Conservation (phyloP, 1,140 invertebrate genomes). For the Phocides pigmalion region DNA sequence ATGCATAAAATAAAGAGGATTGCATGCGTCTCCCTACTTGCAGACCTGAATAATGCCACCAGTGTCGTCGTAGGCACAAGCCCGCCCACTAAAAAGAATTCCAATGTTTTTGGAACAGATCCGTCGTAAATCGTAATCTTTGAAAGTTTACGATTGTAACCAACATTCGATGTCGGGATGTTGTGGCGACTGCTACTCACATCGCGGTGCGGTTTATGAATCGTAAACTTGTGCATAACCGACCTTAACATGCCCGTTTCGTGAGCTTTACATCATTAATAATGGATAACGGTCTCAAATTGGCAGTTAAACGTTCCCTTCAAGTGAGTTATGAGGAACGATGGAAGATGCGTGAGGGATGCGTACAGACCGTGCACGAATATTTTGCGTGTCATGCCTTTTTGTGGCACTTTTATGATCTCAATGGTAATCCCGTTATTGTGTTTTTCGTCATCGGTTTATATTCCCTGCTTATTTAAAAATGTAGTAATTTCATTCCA, state of each 20-base stretch:
- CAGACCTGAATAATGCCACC: no score
- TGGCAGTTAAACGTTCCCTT: slow-evolving; percentile 50
- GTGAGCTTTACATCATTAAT: slow-evolving; percentile 58
- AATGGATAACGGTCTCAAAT: slow-evolving; percentile 58
- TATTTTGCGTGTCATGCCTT: slow-evolving; percentile 3
- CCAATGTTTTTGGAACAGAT: slow-evolving; percentile 11
- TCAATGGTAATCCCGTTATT: background rate
- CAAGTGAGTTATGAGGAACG: slow-evolving; percentile 33
- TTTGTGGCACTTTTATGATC: slow-evolving; percentile 16
- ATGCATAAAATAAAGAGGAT: no score
- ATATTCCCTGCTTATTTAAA: no score
- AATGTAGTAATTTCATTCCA: no score
- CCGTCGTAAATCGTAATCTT: slow-evolving; percentile 17
- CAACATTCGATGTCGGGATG: slow-evolving; percentile 8
- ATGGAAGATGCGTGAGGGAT: slow-evolving; percentile 22
- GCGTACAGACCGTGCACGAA: background rate
- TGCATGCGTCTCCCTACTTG: no score
- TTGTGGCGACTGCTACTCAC: slow-evolving; percentile 14
- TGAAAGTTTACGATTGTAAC: slow-evolving; percentile 18
- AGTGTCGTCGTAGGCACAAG: background rate
- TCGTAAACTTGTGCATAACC: slow-evolving; percentile 58
- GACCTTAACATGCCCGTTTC: slow-evolving; percentile 49
- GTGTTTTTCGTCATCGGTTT: background rate
- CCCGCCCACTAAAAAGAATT: background rate
- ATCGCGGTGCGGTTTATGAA: slow-evolving; percentile 48